A percentile compares a stretch with the other conserved stretches of the same genome.
phyloP scores from a whole-genome alignment of 2,888 invertebrate genomes.

The Drosophila anceps region DNA sequence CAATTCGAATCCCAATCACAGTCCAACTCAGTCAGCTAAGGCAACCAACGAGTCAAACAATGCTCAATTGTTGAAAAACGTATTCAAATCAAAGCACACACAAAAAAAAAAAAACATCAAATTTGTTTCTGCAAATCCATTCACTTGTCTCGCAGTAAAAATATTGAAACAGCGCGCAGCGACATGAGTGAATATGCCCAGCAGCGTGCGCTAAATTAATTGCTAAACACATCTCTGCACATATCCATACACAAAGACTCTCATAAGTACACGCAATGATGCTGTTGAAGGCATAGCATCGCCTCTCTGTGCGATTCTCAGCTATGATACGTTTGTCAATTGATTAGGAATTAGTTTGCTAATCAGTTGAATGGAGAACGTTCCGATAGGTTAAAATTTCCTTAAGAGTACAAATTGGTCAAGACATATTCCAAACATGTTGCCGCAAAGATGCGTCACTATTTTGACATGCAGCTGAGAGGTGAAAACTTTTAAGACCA shows the following conservation, averaged over 20 bases:
- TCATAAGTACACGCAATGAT: too few relatives aligned
- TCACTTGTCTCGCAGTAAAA: slow-evolving; percentile 1
- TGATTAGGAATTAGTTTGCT: background rate
- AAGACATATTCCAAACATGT: background rate
- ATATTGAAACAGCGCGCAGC: background rate
- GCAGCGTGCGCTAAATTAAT: slow-evolving; percentile 4
- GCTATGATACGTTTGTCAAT: background rate
- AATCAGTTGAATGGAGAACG: background rate
- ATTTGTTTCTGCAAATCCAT: slow-evolving; percentile 8
- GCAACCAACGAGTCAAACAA: slow-evolving; percentile 23
- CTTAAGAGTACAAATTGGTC: too few relatives aligned
- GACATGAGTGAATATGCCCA: background rate
- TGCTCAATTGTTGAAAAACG: slow-evolving; percentile 66
- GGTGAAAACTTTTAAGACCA: background rate
- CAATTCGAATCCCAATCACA: background rate
- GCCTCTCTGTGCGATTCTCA: slow-evolving; percentile 16
- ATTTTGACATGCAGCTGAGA: background rate
- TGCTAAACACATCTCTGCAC: background rate
- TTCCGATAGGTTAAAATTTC: background rate
- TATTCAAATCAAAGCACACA: slow-evolving; percentile 59
- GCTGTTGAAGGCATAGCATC: background rate
- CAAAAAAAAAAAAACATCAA: background rate
- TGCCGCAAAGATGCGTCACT: background rate
- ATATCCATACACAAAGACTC: too few relatives aligned
- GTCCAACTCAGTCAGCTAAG: background rate